phyloP scores from a whole-genome alignment of 2,888 invertebrate species.

The Formica aserva region DNA sequence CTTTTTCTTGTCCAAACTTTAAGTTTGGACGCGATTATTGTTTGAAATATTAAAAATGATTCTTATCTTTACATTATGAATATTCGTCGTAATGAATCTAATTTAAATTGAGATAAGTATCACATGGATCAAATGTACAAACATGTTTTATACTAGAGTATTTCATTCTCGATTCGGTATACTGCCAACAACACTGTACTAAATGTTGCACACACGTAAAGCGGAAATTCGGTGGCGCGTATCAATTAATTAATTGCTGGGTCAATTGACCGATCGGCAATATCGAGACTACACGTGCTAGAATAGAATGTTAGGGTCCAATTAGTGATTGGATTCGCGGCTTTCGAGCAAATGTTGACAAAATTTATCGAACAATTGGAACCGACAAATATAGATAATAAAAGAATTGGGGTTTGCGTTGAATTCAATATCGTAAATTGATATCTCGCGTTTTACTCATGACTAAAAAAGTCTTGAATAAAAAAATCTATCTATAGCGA shows the following conservation, averaged over 20 bases:
- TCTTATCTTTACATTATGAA: neutral
- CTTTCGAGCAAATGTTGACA: neutral
- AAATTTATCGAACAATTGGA: conserved; percentile 7
- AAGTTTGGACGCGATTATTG: neutral
- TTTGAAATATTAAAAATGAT: neutral
- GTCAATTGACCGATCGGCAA: conserved; percentile 26
- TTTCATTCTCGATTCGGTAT: neutral
- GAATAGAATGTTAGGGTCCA: neutral
- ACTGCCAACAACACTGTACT: neutral
- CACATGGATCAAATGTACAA: neutral
- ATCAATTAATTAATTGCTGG: conserved; percentile 50
- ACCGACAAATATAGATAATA: neutral
- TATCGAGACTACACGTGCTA: conserved; percentile 6
- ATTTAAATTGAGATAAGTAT: neutral
- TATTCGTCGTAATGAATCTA: neutral
- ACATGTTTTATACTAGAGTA: neutral
- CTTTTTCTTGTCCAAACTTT: neutral
- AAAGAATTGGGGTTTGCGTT: neutral
- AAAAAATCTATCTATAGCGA: neutral
- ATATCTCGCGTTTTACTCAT: neutral
- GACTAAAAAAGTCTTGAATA: neutral
- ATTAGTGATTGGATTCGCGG: conserved; percentile 26
- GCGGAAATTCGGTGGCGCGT: neutral
- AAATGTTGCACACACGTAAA: neutral
- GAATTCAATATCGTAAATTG: neutral